Percentiles rank a stretch among this genome's conserved stretches.
Conservation (phyloP, 2,888 invertebrate species). For the Blastobasis adustella region DNA sequence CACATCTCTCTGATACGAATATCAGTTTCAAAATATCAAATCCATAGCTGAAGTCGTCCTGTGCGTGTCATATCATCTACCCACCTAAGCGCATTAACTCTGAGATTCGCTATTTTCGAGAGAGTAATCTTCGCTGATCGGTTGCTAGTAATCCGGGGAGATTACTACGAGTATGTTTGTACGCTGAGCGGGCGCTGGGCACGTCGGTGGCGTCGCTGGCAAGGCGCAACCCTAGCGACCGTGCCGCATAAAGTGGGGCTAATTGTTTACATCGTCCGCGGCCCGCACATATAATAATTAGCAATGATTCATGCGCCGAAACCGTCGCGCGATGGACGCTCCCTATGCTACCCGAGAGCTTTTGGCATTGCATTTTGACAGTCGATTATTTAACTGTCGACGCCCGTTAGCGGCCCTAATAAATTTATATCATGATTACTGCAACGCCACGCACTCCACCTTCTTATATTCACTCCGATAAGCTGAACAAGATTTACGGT, state of each 20-base stretch:
- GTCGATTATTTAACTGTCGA: conserved; percentile 65
- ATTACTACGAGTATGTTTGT: too few relatives aligned
- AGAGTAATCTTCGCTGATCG: not conserved
- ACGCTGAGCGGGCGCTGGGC: too few relatives aligned
- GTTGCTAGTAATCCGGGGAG: too few relatives aligned
- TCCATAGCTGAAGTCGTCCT: not conserved
- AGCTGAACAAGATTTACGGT: too few relatives aligned
- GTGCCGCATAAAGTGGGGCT: conserved; percentile 17
- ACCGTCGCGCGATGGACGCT: conserved; percentile 44
- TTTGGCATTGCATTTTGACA: conserved; percentile 69
- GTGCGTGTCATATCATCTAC: conserved; percentile 1
- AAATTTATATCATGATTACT: conserved; percentile 51
- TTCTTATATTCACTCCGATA: not conserved
- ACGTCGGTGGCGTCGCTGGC: too few relatives aligned
- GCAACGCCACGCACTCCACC: conserved; percentile 22
- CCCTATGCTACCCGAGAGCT: conserved; percentile 34
- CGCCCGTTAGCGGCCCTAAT: conserved; percentile 54
- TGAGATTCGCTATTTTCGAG: too few relatives aligned
- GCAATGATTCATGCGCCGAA: conserved; percentile 60
- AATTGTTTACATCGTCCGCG: conserved; percentile 38
- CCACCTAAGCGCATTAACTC: too few relatives aligned
- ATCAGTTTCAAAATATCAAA: too few relatives aligned
- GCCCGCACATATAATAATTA: conserved; percentile 61
- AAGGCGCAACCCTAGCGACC: too few relatives aligned
- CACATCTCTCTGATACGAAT: too few relatives aligned